Percentiles rank a stretch among this genome's conserved stretches.
These are phyloP conservation scores for Anthoscopus minutus DNA, from an alignment of 2,113 vertebrate species.

Conservation along the genomic window DNA sequence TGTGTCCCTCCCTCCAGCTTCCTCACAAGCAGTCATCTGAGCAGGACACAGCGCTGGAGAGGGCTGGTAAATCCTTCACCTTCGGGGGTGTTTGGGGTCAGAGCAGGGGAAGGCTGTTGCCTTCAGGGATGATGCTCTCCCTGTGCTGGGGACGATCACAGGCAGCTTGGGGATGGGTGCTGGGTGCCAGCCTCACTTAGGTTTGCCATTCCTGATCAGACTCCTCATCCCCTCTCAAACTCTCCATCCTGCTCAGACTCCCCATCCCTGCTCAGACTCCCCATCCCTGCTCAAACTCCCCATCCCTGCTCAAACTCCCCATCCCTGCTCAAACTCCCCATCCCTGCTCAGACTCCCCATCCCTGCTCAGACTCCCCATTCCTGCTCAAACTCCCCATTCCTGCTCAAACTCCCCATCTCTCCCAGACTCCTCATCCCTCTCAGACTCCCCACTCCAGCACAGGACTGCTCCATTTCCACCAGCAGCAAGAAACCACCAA, in stretches of 20 bases:
- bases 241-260: fast-evolving
- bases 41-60: neutral
- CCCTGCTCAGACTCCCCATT: neutral
- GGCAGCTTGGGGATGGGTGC: neutral
- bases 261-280: fast-evolving
- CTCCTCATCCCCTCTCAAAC: fast-evolving
- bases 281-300: neutral
- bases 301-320: fast-evolving
- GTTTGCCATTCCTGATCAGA: fast-evolving
- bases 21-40: neutral
- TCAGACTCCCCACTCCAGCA: fast-evolving
- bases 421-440: fast-evolving
- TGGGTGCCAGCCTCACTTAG: fast-evolving
- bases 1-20: fast-evolving
- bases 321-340: fast-evolving
- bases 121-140: neutral
- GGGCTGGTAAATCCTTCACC: neutral
- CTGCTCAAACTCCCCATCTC: fast-evolving
- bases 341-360: fast-evolving
- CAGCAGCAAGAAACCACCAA: neutral
- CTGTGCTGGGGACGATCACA: fast-evolving
- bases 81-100: neutral
- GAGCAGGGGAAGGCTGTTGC: neutral
- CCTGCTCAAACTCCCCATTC: fast-evolving
- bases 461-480: neutral